Evolutionary conservation across 2,888 invertebrate genomes (phyloP), one percentile per base, ranked within the genome.

Genomic region (Eilema griseolum): DNA sequence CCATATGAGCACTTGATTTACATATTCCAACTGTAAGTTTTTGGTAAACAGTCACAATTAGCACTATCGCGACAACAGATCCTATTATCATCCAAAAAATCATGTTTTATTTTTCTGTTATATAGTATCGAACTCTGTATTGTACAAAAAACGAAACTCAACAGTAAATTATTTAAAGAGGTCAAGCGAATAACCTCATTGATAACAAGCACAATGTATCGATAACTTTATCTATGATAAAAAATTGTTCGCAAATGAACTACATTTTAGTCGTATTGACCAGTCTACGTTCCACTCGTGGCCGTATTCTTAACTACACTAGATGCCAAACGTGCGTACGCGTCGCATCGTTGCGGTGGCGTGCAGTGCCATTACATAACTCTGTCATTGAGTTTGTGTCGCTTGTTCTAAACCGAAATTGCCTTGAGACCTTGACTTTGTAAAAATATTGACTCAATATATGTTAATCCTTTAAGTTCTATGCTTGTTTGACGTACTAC

Each of bases 21-120:
- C 95, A 95, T 81, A 93, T 88, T 70, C 92, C 92, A 61, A 90
- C 87, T 23, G 93, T 91, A 63, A 95, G 77, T 85, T 94, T 95
- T 79, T 93, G 93, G 80, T 93, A 95, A 68, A 93, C 78, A 86
- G 91, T 94, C 67, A 91, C 80, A 69, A 83, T 66, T 68, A 90
- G 71, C 74, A 90, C 83, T 71, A 90, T 72, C 23, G 87, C 69
- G 67, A 86, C 73, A 61, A 83, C 79, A 31, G 85, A 66, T 14
- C 85, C 77, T 23, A 85, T 70, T 66, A 90, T 70, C 24, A 82
- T 79, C 83, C 85, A 89, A 69, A 88, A 66, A 79, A 90, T 70
- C 90, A 90, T 52, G 52, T 90, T 74, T 78, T 87, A 57, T 70
- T 61, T 69, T 71, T 74, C 67, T 69, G 70, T 69, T 66, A 68